These are phyloP conservation scores for Nibea albiflora DNA, from an alignment of 2,113 vertebrate genomes.

Conservation along the genomic window DNA sequence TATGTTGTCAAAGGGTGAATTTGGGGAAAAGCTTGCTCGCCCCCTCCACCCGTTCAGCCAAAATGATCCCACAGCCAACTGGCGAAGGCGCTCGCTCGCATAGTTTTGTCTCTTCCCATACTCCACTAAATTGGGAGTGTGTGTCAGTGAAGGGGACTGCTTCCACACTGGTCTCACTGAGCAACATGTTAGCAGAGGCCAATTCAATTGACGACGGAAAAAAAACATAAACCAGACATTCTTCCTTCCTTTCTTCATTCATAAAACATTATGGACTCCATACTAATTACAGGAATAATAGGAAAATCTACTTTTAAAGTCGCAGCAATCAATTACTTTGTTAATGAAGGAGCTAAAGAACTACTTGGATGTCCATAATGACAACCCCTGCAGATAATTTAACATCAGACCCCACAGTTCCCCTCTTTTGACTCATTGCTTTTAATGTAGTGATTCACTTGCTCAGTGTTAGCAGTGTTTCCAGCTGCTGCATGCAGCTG, in stretches of 20 bases:
- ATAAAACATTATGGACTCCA: not conserved
- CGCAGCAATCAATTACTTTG: not conserved
- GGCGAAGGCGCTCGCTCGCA: slow-evolving; percentile 31
- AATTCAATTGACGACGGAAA: not conserved
- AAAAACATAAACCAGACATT: not conserved
- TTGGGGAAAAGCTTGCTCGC: slow-evolving; percentile 44
- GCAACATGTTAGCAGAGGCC: slow-evolving; percentile 10
- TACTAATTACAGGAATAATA: not conserved
- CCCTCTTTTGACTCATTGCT: not conserved
- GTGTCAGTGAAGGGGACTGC: slow-evolving; percentile 22
- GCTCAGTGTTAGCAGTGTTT: not conserved
- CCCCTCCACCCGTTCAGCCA: slow-evolving; percentile 34
- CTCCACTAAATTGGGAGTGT: slow-evolving; percentile 31
- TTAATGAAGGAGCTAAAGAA: not conserved
- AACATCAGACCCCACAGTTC: not conserved
- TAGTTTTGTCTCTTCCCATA: slow-evolving; percentile 56
- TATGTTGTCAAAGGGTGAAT: slow-evolving; percentile 61
- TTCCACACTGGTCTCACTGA: slow-evolving; percentile 11
- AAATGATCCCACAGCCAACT: slow-evolving; percentile 64
- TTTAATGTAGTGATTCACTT: not conserved
- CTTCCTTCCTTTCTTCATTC: slow-evolving; percentile 12
- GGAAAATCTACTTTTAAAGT: not conserved
- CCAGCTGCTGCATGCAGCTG: slow-evolving; percentile 18
- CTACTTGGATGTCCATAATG: not conserved
- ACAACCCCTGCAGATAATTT: not conserved